A percentile compares a stretch with the other conserved stretches of the same genome.
Conservation (phyloP, 2,113 vertebrate genomes). For the Xiphophorus couchianus region DNA sequence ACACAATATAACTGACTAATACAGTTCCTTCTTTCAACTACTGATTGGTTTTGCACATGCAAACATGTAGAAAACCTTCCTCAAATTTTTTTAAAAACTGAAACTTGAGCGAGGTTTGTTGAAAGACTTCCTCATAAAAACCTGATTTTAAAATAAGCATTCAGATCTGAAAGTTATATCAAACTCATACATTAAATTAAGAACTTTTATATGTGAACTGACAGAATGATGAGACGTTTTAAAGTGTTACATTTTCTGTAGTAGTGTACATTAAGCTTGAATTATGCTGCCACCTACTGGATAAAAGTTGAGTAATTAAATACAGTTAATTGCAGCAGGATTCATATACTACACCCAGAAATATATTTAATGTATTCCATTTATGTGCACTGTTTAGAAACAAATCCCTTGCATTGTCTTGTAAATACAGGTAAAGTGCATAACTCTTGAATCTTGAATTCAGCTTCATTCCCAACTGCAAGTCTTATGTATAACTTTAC, state of each 20-base stretch:
- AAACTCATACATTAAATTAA: background rate
- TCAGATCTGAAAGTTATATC: background rate
- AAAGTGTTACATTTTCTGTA: background rate
- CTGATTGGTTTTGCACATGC: background rate
- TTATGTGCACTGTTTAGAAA: too few species aligned
- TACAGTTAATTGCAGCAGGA: too few species aligned
- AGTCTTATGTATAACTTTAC: too few species aligned
- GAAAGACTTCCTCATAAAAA: background rate
- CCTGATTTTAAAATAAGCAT: background rate
- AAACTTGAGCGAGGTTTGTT: background rate
- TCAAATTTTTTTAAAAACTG: background rate
- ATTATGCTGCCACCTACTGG: conserved; percentile 55
- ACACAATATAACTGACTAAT: background rate
- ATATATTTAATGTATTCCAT: too few species aligned
- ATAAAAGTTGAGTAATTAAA: background rate
- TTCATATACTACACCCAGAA: too few species aligned
- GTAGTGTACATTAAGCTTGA: background rate
- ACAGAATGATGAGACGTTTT: background rate
- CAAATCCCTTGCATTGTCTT: too few species aligned
- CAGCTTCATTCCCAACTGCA: too few species aligned
- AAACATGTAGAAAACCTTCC: too few species aligned
- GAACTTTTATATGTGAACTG: background rate
- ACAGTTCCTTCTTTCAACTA: background rate
- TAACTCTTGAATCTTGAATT: too few species aligned
- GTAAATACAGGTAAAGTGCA: too few species aligned